A percentile compares a stretch with the other conserved stretches of the same genome.
These are phyloP conservation scores for Cremastinae sp. DNA, from an alignment of 2,888 invertebrate genomes.

Conservation along the genomic window DNA sequence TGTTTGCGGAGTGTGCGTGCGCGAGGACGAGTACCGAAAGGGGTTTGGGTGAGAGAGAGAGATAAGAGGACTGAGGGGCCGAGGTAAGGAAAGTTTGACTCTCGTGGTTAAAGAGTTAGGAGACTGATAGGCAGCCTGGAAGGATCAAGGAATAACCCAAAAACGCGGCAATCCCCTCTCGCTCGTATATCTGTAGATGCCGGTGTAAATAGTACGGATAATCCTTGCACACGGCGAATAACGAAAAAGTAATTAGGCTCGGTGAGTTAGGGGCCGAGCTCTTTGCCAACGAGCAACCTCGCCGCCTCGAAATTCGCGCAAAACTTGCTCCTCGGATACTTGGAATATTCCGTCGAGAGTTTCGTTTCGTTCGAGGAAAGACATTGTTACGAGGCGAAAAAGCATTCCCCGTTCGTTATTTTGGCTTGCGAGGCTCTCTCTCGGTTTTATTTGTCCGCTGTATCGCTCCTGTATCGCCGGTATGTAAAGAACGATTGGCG, in stretches of 20 bases:
- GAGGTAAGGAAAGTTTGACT: slow-evolving; percentile 27
- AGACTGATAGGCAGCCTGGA: slow-evolving; percentile 50
- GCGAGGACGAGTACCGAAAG: neutral
- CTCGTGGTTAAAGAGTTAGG: slow-evolving; percentile 48
- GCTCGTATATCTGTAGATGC: neutral
- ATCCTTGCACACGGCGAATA: slow-evolving; percentile 60
- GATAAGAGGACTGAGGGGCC: slow-evolving; percentile 5
- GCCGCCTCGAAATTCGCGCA: slow-evolving; percentile 23
- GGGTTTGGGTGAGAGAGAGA: slow-evolving; percentile 18
- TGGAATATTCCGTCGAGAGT: slow-evolving; percentile 51
- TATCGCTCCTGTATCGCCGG: too few species aligned
- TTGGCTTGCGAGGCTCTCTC: neutral
- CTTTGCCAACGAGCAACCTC: slow-evolving; percentile 46
- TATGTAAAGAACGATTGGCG: neutral
- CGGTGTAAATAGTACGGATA: slow-evolving; percentile 62
- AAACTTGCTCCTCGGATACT: slow-evolving; percentile 38
- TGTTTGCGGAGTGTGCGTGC: neutral
- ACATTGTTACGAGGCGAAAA: slow-evolving; percentile 31
- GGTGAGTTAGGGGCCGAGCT: slow-evolving; percentile 41
- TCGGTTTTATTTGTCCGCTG: neutral
- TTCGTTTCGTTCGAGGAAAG: slow-evolving; percentile 19
- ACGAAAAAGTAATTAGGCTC: slow-evolving; percentile 74
- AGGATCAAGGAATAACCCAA: slow-evolving; percentile 49
- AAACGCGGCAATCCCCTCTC: slow-evolving; percentile 20
- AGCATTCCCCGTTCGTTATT: neutral